Evolutionary conservation across 2,888 invertebrate species (phyloP).

Genomic region (Eumacrocentrus americanus): DNA sequence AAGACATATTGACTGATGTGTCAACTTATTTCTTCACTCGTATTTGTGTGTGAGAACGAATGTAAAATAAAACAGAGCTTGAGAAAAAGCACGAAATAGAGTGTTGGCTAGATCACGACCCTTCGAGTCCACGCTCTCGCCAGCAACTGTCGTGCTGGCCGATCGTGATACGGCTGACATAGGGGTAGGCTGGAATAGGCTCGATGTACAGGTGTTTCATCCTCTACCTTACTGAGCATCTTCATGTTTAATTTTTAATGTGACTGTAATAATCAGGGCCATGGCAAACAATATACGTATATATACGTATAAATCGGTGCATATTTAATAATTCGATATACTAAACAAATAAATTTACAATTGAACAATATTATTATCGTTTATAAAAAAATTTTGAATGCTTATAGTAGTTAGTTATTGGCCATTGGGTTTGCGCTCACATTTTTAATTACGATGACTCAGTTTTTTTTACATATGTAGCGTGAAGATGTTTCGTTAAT

Average conservation of each 20-base stretch:
- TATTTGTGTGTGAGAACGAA: background rate
- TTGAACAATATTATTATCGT: no score
- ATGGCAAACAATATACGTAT: no score
- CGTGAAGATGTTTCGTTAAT: slow-evolving; percentile 65
- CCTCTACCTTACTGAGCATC: slow-evolving; percentile 37
- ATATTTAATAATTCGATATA: no score
- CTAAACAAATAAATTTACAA: no score
- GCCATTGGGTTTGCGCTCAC: background rate
- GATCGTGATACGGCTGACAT: slow-evolving; percentile 38
- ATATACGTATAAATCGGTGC: no score
- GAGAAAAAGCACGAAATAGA: slow-evolving; percentile 9
- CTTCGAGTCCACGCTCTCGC: slow-evolving; percentile 36
- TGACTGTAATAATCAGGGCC: background rate
- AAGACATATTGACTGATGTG: slow-evolving; percentile 18
- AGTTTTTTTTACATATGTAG: slow-evolving; percentile 60
- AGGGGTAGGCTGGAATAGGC: slow-evolving; percentile 40
- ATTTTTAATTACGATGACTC: slow-evolving; percentile 19
- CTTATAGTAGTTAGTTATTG: no score
- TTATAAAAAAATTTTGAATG: no score
- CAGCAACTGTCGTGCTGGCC: slow-evolving; percentile 52
- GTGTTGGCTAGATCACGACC: no score
- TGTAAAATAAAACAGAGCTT: background rate
- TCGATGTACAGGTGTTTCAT: slow-evolving; percentile 52
- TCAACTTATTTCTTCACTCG: background rate
- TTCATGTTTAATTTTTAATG: background rate